phyloP scores from a whole-genome alignment of 2,797 vertebrate genomes.

The Acipenser ruthenus region DNA sequence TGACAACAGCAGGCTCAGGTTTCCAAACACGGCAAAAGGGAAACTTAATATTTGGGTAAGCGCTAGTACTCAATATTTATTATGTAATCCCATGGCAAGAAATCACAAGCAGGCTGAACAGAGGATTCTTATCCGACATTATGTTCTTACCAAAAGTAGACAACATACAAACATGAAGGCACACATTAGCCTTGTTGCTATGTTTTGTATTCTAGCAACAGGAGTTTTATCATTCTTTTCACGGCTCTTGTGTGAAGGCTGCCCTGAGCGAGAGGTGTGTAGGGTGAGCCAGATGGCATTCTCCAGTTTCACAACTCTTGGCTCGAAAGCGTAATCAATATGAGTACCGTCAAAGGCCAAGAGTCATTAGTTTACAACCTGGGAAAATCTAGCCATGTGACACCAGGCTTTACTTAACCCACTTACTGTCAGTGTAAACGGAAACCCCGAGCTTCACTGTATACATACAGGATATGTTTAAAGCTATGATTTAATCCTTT shows the following conservation, averaged over 20 bases:
- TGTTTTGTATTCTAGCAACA: slow-evolving; percentile 32
- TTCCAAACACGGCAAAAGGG: slow-evolving; percentile 73
- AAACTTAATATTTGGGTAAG: slow-evolving; percentile 82
- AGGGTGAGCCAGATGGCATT: too few relatives aligned
- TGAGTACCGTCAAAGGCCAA: too few relatives aligned
- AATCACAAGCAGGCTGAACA: slow-evolving; percentile 27
- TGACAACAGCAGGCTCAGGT: slow-evolving; percentile 72
- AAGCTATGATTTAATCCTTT: too few relatives aligned
- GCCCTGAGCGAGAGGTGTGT: neutral
- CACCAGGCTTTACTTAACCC: too few relatives aligned
- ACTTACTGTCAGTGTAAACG: too few relatives aligned
- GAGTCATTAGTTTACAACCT: too few relatives aligned
- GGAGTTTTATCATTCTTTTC: neutral
- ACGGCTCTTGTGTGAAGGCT: neutral
- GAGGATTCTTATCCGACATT: neutral
- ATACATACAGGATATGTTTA: too few relatives aligned
- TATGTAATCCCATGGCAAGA: slow-evolving; percentile 47
- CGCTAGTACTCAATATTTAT: slow-evolving; percentile 55
- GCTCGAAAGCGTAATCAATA: too few relatives aligned
- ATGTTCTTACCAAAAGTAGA: slow-evolving; percentile 17
- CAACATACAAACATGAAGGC: slow-evolving; percentile 22
- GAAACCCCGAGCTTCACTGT: too few relatives aligned
- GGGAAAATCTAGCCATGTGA: too few relatives aligned
- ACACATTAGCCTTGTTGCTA: slow-evolving; percentile 52
- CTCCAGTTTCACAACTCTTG: too few relatives aligned